Conservation (phyloP, 1,140 invertebrate species). For the Lasaia peninsularis region DNA sequence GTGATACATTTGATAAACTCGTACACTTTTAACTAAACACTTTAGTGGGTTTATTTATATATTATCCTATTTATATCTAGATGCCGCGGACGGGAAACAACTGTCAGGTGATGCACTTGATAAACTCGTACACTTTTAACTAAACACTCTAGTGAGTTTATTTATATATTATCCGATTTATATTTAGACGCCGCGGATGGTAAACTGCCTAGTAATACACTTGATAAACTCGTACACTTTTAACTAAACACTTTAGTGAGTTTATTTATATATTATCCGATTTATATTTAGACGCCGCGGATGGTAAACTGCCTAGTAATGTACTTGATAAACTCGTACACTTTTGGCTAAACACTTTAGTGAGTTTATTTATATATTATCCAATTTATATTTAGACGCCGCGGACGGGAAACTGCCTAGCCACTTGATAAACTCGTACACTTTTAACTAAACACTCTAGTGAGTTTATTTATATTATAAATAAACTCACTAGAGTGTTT, state of each 20-base stretch:
- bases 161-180: slow-evolving; percentile 16
- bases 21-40: background rate
- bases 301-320: background rate
- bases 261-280: background rate
- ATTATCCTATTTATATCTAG: background rate
- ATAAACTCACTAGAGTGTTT: no score
- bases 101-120: background rate
- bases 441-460: background rate
- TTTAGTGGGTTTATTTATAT: background rate
- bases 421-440: background rate
- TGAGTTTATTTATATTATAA: background rate
- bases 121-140: background rate
- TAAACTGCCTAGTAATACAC: background rate
- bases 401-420: background rate
- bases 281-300: background rate
- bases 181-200: no score
- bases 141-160: background rate
- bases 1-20: background rate
- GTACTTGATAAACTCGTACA: background rate
- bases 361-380: background rate
- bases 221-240: background rate
- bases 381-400: background rate
- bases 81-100: no score
- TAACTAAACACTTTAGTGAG: background rate
- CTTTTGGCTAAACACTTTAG: background rate